These are phyloP conservation scores for Rhabdophis nuchalis DNA, from an alignment of 2,797 vertebrate genomes.

Conservation along the genomic window DNA sequence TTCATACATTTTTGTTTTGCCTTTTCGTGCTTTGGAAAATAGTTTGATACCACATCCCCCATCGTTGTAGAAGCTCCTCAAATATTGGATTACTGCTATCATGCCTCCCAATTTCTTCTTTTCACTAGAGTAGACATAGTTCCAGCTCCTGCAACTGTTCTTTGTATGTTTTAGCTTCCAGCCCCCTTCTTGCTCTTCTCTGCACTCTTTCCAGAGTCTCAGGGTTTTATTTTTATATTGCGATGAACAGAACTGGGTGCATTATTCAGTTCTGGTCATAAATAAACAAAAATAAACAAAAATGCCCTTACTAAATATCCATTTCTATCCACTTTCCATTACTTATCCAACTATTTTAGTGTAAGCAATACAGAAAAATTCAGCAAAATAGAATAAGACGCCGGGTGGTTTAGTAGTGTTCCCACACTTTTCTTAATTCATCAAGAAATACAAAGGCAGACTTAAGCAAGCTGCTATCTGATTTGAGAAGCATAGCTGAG, in stretches of 20 bases:
- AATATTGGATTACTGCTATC: neutral
- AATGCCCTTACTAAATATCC: neutral
- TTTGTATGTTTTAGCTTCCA: no score
- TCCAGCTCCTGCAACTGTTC: no score
- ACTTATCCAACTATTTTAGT: neutral
- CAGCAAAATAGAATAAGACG: neutral
- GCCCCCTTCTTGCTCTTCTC: no score
- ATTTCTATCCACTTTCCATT: neutral
- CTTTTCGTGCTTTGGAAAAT: neutral
- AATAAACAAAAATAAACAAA: neutral
- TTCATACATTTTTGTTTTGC: neutral
- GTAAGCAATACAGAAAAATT: neutral
- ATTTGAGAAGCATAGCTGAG: neutral
- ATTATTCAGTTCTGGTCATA: no score
- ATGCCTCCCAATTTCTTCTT: no score
- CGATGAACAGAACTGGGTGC: no score
- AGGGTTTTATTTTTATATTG: no score
- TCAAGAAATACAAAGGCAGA: neutral
- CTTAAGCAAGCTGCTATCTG: neutral
- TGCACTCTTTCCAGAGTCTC: no score
- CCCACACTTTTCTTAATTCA: neutral
- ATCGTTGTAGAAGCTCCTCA: neutral
- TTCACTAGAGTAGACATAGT: no score
- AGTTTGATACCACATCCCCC: neutral
- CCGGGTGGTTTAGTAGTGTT: neutral